Evolutionary conservation across 37 sponge, comb jelly and placozoan genomes (phyloP), one percentile per base, ranked within the genome.

Genomic region (Oscarella lobularis): DNA sequence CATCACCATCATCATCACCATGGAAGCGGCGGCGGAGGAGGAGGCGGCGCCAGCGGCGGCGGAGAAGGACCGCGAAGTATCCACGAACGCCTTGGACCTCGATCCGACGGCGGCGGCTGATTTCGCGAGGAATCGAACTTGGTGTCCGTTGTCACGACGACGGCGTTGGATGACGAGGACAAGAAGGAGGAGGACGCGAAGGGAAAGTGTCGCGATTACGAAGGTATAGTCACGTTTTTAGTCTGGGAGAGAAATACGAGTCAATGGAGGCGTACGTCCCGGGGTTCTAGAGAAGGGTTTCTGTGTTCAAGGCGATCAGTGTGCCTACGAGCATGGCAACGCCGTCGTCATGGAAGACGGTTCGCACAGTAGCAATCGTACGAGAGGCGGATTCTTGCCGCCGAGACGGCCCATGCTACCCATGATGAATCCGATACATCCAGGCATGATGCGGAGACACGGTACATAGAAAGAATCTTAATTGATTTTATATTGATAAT

Each of bases 321-420:
- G 98, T 80, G 93, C 94, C 0, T 96, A 83, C 74, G 93, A 96
- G 73, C 98, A 96, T 76, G 98, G 98, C 0, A 93, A 92, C 66
- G 90, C 93, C 2, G 76, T 96, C 6, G 91, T 96, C 3, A 84
- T 96, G 36, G 87, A 89, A 29, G 85, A 80, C 0, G 67, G 66
- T 0, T 65, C 66, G 2, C 55, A 72, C 29, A 20, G n/a, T n/a
- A n/a, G n/a, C n/a, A n/a, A n/a, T n/a, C n/a, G n/a, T n/a, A n/a
- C n/a, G n/a, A n/a, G n/a, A n/a, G n/a, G n/a, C n/a, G n/a, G n/a
- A n/a, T n/a, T n/a, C n/a, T n/a, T n/a, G n/a, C n/a, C n/a, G n/a
- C n/a, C n/a, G n/a, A n/a, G n/a, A n/a, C n/a, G n/a, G n/a, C n/a
- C n/a, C n/a, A n/a, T n/a, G n/a, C n/a, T n/a, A n/a, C n/a, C n/a